Percentiles rank a stretch among this genome's conserved stretches.
Evolutionary conservation across 2,113 vertebrate species (phyloP).

Genomic region (Vulpes lagopus): DNA sequence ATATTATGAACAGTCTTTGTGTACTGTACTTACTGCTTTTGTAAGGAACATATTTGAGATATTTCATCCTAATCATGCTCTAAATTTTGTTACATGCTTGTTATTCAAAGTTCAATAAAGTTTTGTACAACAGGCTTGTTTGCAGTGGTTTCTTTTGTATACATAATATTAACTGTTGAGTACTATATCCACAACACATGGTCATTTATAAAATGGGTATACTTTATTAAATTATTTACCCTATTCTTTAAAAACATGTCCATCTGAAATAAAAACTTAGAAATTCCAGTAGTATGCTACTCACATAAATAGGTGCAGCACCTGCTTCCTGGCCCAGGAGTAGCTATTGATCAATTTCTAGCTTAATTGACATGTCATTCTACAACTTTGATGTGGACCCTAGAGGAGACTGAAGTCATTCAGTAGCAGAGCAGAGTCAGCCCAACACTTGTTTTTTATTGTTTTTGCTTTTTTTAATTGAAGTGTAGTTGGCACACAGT

Average conservation of each 20-base stretch:
- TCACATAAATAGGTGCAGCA: neutral
- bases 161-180: neutral
- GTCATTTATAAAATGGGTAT: neutral
- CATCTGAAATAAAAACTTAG: neutral
- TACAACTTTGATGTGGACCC: neutral
- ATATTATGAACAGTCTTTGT: slow-evolving; percentile 78
- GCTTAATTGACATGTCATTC: neutral
- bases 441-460: neutral
- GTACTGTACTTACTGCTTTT: slow-evolving; percentile 81
- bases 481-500: neutral
- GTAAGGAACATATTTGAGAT: slow-evolving; percentile 71
- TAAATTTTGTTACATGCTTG: slow-evolving; percentile 81
- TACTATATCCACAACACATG: neutral
- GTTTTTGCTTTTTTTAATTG: neutral
- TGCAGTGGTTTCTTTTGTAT: slow-evolving; percentile 20
- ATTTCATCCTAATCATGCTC: slow-evolving; percentile 76
- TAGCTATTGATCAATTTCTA: neutral
- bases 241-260: neutral
- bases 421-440: neutral
- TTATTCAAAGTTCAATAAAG: slow-evolving; percentile 88
- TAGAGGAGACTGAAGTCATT: neutral
- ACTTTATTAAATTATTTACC: neutral
- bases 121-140: slow-evolving; percentile 78
- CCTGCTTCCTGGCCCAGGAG: neutral
- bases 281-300: neutral